phyloP scores from a whole-genome alignment of 2,797 vertebrate genomes.

The Pagetopsis macropterus region DNA sequence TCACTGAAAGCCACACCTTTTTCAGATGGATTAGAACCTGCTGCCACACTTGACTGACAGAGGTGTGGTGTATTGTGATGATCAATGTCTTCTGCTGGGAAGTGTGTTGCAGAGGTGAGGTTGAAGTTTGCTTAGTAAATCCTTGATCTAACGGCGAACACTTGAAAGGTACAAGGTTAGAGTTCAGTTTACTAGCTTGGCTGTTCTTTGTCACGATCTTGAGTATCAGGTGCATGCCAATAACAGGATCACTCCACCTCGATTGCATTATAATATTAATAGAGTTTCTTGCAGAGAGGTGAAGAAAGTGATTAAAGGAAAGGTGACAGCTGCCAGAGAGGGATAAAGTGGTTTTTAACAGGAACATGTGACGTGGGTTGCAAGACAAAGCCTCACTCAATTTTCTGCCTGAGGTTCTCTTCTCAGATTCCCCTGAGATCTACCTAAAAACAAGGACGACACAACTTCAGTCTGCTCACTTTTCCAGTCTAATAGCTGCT shows the following conservation, averaged over 20 bases:
- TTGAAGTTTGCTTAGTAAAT: slow-evolving; percentile 32
- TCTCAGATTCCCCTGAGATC: slow-evolving; percentile 50
- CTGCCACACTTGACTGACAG: slow-evolving; percentile 16
- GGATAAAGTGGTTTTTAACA: slow-evolving; percentile 41
- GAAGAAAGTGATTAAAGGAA: slow-evolving; percentile 56
- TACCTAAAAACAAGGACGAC: not conserved
- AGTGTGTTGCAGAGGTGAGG: slow-evolving; percentile 26
- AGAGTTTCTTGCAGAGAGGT: slow-evolving; percentile 22
- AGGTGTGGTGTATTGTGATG: slow-evolving; percentile 27
- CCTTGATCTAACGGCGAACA: slow-evolving; percentile 36
- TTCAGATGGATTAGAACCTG: slow-evolving; percentile 30
- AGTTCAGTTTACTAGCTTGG: slow-evolving; percentile 25
- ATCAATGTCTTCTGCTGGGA: slow-evolving; percentile 30
- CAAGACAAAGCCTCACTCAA: slow-evolving; percentile 50
- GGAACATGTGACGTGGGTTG: slow-evolving; percentile 40
- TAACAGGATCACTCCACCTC: slow-evolving; percentile 27
- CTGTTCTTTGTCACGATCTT: slow-evolving; percentile 36
- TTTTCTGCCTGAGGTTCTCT: slow-evolving; percentile 39
- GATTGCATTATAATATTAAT: slow-evolving; percentile 50
- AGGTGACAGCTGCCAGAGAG: slow-evolving; percentile 58
- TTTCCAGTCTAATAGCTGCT: not conserved
- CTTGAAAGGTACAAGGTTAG: slow-evolving; percentile 24
- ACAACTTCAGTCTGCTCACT: not conserved
- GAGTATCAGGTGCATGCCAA: slow-evolving; percentile 41
- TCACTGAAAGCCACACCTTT: slow-evolving; percentile 26